Percentiles rank a stretch among this genome's conserved stretches.
phyloP scores from a whole-genome alignment of 2,797 vertebrate genomes.

The Etheostoma perlongum region DNA sequence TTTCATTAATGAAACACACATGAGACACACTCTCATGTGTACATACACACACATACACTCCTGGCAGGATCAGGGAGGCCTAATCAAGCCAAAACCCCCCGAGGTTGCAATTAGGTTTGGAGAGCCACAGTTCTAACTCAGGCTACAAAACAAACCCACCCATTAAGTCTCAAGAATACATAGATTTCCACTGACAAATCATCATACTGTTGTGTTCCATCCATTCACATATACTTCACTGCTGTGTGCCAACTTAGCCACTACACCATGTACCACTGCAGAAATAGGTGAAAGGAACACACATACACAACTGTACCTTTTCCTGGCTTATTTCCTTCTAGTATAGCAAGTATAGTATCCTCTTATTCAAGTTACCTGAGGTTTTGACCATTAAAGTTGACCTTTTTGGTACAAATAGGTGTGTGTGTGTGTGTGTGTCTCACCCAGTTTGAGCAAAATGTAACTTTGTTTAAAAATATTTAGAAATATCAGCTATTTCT shows the following conservation, averaged over 20 bases:
- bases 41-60: constrained; percentile 31
- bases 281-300: background rate
- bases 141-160: constrained; percentile 49
- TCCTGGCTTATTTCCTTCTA: constrained; percentile 3
- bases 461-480: background rate
- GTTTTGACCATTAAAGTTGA: background rate
- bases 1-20: constrained; percentile 73
- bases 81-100: constrained; percentile 74
- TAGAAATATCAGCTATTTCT: background rate
- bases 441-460: background rate
- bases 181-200: constrained; percentile 45
- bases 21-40: background rate
- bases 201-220: constrained; percentile 6
- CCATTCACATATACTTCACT: background rate
- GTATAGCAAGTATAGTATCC: background rate
- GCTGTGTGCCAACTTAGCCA: background rate
- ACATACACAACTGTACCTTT: background rate
- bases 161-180: constrained; percentile 43
- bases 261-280: background rate
- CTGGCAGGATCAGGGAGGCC: constrained; percentile 59
- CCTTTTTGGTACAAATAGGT: background rate
- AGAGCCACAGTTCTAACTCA: constrained; percentile 54
- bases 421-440: background rate
- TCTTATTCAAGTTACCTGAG: background rate
- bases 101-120: constrained; percentile 73